Evolutionary conservation across 2,797 vertebrate genomes (phyloP).

Genomic region (Clarias laeviceps): DNA sequence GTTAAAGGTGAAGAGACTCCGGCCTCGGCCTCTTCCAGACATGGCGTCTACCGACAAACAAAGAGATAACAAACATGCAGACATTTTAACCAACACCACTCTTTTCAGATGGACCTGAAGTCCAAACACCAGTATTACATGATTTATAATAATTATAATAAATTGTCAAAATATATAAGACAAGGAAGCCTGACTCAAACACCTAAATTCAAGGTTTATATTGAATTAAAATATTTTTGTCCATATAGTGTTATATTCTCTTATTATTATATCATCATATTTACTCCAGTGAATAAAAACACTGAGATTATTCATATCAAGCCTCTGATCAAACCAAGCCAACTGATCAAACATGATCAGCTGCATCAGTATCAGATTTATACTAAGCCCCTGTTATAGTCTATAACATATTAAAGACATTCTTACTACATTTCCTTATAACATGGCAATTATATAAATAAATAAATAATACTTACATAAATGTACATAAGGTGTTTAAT

Average conservation of each 20-base stretch:
- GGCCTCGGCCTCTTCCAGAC: slow-evolving; percentile 58
- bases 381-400: not conserved
- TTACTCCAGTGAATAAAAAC: not conserved
- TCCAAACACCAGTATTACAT: not conserved
- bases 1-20: slow-evolving; percentile 56
- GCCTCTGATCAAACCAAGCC: not conserved
- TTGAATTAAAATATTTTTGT: too few species aligned
- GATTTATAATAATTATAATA: too few species aligned
- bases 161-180: too few species aligned
- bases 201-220: too few species aligned
- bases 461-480: not conserved
- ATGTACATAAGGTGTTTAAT: not conserved
- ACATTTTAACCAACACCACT: not conserved
- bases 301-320: not conserved
- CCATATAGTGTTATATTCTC: too few species aligned
- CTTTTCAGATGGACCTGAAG: not conserved
- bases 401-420: not conserved
- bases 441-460: not conserved
- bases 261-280: too few species aligned
- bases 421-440: not conserved
- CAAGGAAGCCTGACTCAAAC: too few species aligned
- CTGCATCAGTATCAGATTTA: not conserved
- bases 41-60: slow-evolving; percentile 22
- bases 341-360: not conserved
- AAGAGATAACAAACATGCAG: not conserved